Evolutionary conservation across 2,888 invertebrate species (phyloP).

Genomic region (Geophilus truncorum): DNA sequence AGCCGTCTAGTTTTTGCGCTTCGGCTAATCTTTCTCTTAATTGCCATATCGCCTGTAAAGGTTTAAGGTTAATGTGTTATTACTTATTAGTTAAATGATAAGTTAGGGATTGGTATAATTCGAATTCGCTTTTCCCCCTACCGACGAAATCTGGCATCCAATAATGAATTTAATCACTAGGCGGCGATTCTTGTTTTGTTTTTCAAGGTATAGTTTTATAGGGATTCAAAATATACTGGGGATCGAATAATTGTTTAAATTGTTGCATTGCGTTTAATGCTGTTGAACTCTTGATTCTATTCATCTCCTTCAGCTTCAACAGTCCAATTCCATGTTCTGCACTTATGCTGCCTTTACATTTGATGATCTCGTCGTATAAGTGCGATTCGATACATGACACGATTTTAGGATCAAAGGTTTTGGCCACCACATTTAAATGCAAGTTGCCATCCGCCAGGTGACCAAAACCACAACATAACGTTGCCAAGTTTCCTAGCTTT

Average conservation of each 20-base stretch:
- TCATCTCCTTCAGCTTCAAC: constrained; percentile 71
- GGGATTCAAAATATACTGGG: constrained; percentile 89
- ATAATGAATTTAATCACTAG: no score
- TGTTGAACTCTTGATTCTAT: constrained; percentile 65
- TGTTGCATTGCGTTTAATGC: constrained; percentile 72
- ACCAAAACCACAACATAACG: constrained; percentile 78
- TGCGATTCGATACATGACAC: constrained; percentile 69
- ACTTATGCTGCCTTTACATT: constrained; percentile 76
- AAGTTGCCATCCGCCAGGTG: constrained; percentile 96
- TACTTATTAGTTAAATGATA: no score
- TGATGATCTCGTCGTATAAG: constrained; percentile 76
- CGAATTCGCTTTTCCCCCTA: no score
- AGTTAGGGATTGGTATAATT: no score
- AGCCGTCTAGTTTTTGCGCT: constrained; percentile 71
- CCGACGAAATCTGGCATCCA: no score
- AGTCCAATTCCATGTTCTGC: constrained; percentile 97
- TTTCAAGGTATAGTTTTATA: constrained; percentile 67
- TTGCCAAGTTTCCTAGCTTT: constrained; percentile 56
- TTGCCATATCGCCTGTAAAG: constrained; percentile 71
- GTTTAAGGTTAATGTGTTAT: no score
- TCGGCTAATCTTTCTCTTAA: constrained; percentile 79
- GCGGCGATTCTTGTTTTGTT: no score
- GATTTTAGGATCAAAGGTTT: constrained; percentile 50
- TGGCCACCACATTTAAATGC: constrained; percentile 77
- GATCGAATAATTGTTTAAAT: constrained; percentile 83